Evolutionary conservation across 2,113 vertebrate genomes (phyloP).

Genomic region (Leptobrachium leishanense): DNA sequence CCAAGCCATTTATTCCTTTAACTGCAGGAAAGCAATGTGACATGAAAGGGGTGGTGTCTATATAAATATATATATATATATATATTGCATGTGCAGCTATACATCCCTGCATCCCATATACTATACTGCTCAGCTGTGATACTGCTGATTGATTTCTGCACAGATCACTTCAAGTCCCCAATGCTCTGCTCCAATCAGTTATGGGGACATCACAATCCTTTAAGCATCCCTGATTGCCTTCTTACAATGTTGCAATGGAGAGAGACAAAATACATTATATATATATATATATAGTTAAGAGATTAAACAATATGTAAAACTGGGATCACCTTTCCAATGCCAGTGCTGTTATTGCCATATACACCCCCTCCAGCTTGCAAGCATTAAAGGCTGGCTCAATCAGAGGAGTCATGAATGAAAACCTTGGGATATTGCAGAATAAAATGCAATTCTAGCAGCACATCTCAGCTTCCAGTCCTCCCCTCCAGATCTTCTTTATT

Average conservation of each 20-base stretch:
- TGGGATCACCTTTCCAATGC: too few species aligned
- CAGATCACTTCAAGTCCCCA: background rate
- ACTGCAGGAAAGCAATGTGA: background rate
- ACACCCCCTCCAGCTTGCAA: too few species aligned
- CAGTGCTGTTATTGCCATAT: too few species aligned
- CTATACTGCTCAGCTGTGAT: background rate
- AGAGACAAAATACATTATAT: too few species aligned
- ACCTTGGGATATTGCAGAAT: background rate
- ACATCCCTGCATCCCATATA: background rate
- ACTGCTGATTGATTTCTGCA: conserved; percentile 19
- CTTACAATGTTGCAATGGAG: too few species aligned
- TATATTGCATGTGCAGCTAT: background rate
- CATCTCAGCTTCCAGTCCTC: background rate
- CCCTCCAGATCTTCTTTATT: conserved; percentile 29
- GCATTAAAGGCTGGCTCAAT: background rate
- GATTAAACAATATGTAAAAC: too few species aligned
- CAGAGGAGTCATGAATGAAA: background rate
- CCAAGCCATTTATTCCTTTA: conserved; percentile 2
- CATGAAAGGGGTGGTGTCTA: conserved; percentile 1
- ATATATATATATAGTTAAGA: too few species aligned
- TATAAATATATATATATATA: background rate
- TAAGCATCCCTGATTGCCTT: background rate
- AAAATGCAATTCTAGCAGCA: background rate
- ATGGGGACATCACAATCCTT: background rate
- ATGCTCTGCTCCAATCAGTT: background rate